Conservation (phyloP, 2,888 invertebrate species). For the Drosophila mettleri region DNA sequence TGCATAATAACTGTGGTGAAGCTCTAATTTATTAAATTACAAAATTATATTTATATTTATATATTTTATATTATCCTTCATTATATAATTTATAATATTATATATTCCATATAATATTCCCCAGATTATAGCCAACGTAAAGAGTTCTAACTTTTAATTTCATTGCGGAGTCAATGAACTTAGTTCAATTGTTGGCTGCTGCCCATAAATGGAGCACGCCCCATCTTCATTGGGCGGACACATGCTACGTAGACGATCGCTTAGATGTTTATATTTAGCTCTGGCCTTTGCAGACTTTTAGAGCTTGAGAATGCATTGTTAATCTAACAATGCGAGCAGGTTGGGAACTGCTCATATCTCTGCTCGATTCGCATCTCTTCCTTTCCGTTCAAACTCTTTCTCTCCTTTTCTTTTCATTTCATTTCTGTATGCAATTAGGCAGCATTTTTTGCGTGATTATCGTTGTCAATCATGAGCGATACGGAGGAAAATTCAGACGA, state of each 20-base stretch:
- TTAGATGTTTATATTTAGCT: constrained; percentile 22
- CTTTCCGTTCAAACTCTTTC: constrained; percentile 10
- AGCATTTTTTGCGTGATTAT: constrained; percentile 46
- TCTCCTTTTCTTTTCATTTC: constrained; percentile 5
- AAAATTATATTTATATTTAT: too few relatives aligned
- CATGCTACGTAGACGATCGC: constrained; percentile 33
- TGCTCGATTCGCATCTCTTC: constrained; percentile 14
- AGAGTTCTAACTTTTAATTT: constrained; percentile 16
- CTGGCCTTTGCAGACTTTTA: constrained; percentile 5
- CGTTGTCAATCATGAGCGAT: constrained; percentile 45
- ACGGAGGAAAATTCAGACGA: constrained; percentile 13
- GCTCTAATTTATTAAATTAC: too few relatives aligned
- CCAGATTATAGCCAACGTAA: neutral
- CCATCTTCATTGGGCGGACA: constrained; percentile 35
- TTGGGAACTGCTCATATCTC: constrained; percentile 7
- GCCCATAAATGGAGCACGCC: constrained; percentile 26
- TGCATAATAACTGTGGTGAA: too few relatives aligned
- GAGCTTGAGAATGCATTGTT: constrained; percentile 46
- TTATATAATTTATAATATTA: too few relatives aligned
- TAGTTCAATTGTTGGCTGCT: constrained; percentile 29
- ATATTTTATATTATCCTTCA: too few relatives aligned
- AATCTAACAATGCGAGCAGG: constrained; percentile 40
- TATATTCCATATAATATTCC: neutral
- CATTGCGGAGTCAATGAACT: constrained; percentile 43
- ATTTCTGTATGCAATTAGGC: constrained; percentile 36